phyloP scores from a whole-genome alignment of 2,888 invertebrate genomes.

The Agonum fuliginosum region DNA sequence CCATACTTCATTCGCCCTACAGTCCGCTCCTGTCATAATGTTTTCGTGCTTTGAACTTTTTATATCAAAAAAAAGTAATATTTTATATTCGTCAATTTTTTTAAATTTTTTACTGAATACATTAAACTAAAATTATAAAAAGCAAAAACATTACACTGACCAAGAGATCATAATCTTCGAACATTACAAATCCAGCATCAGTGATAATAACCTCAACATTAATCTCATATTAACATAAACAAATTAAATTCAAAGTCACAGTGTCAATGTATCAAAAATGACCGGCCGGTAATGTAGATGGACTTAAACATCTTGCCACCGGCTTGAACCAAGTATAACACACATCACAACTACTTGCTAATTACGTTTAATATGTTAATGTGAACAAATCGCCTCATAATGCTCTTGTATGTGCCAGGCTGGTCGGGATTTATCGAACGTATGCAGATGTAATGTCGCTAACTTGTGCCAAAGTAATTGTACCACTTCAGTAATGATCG shows the following conservation, averaged over 20 bases:
- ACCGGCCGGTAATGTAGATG: background rate
- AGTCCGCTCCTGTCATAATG: too few species aligned
- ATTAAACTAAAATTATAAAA: too few species aligned
- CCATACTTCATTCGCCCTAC: too few species aligned
- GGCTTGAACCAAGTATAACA: too few species aligned
- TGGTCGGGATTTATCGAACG: conserved; percentile 19
- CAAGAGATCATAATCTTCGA: too few species aligned
- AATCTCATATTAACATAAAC: background rate
- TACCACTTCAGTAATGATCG: conserved; percentile 37
- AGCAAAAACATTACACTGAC: too few species aligned
- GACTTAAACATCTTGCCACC: background rate
- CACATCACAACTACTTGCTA: background rate
- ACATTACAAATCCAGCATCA: too few species aligned
- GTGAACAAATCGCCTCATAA: conserved; percentile 13
- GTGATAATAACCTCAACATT: too few species aligned
- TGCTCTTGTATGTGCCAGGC: background rate
- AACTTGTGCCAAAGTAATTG: conserved; percentile 45
- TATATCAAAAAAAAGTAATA: too few species aligned
- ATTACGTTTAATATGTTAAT: conserved; percentile 52
- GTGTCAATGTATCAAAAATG: background rate
- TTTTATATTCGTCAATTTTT: too few species aligned
- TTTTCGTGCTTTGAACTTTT: too few species aligned
- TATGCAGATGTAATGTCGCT: conserved; percentile 43
- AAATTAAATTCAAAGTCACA: background rate
- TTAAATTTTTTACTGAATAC: too few species aligned